These are phyloP conservation scores for Lagopus leucura DNA, from an alignment of 2,113 vertebrate genomes.

Conservation along the genomic window DNA sequence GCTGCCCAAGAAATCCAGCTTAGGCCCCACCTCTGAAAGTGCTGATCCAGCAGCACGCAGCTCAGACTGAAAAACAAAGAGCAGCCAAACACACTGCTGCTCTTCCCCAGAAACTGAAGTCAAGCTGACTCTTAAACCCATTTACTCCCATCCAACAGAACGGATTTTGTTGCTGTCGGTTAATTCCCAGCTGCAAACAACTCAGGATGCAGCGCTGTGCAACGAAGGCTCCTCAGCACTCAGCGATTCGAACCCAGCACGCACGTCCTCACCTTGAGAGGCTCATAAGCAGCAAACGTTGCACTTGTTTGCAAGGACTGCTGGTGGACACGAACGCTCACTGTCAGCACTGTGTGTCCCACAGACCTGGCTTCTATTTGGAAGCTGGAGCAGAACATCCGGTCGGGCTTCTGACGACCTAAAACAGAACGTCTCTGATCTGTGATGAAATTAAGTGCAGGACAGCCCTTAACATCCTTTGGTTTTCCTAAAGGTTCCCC, in stretches of 20 bases:
- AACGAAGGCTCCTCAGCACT: not conserved
- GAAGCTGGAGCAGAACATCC: conserved; percentile 55
- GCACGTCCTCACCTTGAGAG: conserved; percentile 66
- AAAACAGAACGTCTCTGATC: not conserved
- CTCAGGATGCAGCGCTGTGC: not conserved
- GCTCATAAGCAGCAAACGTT: conserved; percentile 76
- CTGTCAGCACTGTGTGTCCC: conserved; percentile 66
- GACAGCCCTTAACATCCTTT: not conserved
- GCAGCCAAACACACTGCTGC: not conserved
- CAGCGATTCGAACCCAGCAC: no score
- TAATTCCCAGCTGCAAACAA: not conserved
- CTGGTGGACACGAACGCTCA: conserved; percentile 48
- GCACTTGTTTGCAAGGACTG: conserved; percentile 75
- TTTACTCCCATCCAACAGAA: not conserved
- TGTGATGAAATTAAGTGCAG: not conserved
- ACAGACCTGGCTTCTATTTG: conserved; percentile 47
- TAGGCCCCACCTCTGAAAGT: no score
- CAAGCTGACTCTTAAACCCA: not conserved
- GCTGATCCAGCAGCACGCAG: not conserved
- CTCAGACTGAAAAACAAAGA: not conserved
- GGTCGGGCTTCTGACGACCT: conserved; percentile 51
- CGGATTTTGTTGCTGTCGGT: not conserved
- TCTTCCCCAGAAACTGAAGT: not conserved
- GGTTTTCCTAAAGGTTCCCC: not conserved
- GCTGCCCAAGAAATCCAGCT: not conserved